Conservation (phyloP, 2,113 vertebrate species). For the Pavo muticus region DNA sequence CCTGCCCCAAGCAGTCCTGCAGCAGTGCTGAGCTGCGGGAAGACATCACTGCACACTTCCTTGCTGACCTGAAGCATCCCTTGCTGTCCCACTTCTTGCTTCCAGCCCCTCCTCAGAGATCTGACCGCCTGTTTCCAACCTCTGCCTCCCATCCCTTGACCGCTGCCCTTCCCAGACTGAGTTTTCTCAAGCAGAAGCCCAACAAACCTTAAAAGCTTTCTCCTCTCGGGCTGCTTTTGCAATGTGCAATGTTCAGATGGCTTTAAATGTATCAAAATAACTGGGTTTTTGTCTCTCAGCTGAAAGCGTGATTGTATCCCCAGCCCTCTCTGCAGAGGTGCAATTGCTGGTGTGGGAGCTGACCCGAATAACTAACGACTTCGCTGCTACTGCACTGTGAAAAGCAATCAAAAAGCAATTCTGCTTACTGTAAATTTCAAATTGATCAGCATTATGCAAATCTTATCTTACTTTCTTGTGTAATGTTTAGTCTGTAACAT, state of each 20-base stretch:
- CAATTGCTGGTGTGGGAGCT: conserved; percentile 71
- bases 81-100: fast-evolving
- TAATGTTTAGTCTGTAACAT: not conserved
- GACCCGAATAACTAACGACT: conserved; percentile 71
- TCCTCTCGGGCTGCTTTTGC: not conserved
- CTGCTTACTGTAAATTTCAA: not conserved
- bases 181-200: conserved; percentile 29
- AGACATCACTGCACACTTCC: not conserved
- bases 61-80: not conserved
- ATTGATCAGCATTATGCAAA: conserved; percentile 25
- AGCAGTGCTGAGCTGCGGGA: not conserved
- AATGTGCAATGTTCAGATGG: not conserved
- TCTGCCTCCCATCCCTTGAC: not conserved
- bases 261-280: not conserved
- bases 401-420: conserved; percentile 18
- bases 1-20: not conserved
- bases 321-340: conserved; percentile 32
- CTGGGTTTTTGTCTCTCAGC: not conserved
- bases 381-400: conserved; percentile 7
- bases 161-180: not conserved
- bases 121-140: not conserved
- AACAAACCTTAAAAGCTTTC: conserved; percentile 28
- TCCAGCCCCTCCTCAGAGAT: fast-evolving
- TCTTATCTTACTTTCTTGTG: not conserved
- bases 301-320: not conserved